Evolutionary conservation across 2,113 vertebrate species (phyloP).

Genomic region (Uria aalge): DNA sequence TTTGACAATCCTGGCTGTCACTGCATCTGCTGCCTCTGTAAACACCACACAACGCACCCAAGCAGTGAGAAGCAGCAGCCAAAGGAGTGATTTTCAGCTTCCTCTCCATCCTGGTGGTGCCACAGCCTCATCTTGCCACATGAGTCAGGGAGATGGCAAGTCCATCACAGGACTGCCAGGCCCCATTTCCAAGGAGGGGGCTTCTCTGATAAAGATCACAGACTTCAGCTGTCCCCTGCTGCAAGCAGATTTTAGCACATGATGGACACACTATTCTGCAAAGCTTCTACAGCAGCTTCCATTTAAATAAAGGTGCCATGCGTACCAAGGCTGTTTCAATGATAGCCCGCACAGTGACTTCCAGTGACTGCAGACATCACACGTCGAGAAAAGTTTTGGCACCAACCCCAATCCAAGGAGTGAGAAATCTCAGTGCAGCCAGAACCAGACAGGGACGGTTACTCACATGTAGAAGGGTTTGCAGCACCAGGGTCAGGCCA

Average conservation of each 20-base stretch:
- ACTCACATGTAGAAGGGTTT: neutral
- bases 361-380: neutral
- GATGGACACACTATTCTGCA: neutral
- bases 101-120: neutral
- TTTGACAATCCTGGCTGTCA: neutral
- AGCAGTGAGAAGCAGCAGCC: neutral
- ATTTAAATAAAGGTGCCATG: neutral
- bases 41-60: neutral
- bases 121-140: neutral
- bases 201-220: neutral
- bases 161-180: neutral
- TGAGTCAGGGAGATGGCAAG: neutral
- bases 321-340: neutral
- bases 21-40: neutral
- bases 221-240: neutral
- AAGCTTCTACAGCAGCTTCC: neutral
- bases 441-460: neutral
- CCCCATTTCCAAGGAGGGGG: fast-evolving
- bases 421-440: neutral
- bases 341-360: neutral
- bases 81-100: neutral
- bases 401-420: neutral
- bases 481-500: neutral
- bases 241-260: neutral
- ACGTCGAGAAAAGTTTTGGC: neutral